Evolutionary conservation across 2,113 vertebrate genomes (phyloP).

Genomic region (Felis catus): F.catus_Fca126_mat1.0 CM031416.1:108210001-108210500

Average conservation of each 20-base stretch:
- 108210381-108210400: not conserved
- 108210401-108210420: conserved; percentile 1
- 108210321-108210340: not conserved
- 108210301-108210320: not conserved
- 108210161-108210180: not conserved
- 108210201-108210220: not conserved
- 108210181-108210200: not conserved
- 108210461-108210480: not conserved
- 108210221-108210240: not conserved
- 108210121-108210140: not conserved
- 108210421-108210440: not conserved
- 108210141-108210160: not conserved
- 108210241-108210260: not conserved
- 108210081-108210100: not conserved
- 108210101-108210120: not conserved
- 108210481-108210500: not conserved
- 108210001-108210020: not conserved
- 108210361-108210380: not conserved
- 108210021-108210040: not conserved
- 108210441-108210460: not conserved
- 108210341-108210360: not conserved
- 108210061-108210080: not conserved
- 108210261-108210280: not conserved
- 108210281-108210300: not conserved
- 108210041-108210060: not conserved